These are phyloP conservation scores for Trichechus manatus DNA, from an alignment of 2,113 vertebrate genomes.

Conservation along the genomic window DNA sequence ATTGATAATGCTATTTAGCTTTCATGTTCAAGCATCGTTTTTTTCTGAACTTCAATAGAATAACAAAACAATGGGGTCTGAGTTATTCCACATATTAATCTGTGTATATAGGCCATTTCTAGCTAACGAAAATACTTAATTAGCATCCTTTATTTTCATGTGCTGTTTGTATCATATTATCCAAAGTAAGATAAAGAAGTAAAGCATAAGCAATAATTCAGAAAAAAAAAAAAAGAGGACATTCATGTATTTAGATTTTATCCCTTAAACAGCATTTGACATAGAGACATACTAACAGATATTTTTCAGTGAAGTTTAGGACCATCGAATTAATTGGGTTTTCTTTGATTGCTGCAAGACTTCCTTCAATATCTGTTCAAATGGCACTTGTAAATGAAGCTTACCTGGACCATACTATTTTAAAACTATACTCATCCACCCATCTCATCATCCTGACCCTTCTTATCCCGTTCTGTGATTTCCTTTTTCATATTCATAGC, in stretches of 20 bases:
- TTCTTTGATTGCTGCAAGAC: background rate
- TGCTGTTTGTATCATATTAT: background rate
- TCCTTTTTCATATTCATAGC: background rate
- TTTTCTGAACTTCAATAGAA: background rate
- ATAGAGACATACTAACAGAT: background rate
- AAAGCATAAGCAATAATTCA: background rate
- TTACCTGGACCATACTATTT: background rate
- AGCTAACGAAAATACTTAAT: background rate
- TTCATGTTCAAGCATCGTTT: background rate
- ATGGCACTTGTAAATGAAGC: background rate
- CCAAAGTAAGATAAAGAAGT: background rate
- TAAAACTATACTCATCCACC: background rate
- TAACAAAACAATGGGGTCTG: background rate
- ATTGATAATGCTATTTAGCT: conserved; percentile 7
- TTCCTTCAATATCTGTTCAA: background rate
- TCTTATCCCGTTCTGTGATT: background rate
- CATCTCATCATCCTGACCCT: background rate
- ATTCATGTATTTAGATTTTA: background rate
- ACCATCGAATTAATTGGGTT: background rate
- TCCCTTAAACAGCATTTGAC: background rate
- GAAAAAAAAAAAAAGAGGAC: background rate
- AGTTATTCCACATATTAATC: background rate
- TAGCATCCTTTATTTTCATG: background rate
- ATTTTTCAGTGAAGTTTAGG: background rate
- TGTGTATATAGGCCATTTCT: background rate